phyloP scores from a whole-genome alignment of 2,113 vertebrate species.

The Phrynosoma blainvillii region DNA sequence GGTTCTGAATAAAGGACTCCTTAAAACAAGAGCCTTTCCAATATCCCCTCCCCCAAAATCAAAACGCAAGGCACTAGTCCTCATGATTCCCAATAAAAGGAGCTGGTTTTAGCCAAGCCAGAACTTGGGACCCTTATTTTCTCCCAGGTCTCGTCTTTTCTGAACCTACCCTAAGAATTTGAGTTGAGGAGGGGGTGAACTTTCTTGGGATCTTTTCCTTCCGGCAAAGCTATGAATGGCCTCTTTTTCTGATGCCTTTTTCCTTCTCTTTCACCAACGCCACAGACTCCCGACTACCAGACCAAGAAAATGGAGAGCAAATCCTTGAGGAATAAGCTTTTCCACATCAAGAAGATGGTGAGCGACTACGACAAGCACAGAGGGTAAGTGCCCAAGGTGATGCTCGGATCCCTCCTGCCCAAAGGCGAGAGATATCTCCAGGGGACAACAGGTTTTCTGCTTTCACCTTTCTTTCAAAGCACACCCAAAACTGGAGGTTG shows the following conservation, averaged over 20 bases:
- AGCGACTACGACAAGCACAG: constrained; percentile 80
- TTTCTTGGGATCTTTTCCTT: neutral
- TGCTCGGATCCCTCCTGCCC: neutral
- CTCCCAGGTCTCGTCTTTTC: neutral
- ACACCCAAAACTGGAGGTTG: no score
- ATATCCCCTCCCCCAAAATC: no score
- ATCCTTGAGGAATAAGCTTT: constrained; percentile 81
- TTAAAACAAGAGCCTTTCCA: no score
- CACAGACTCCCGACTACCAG: constrained; percentile 80
- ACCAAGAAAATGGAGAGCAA: constrained; percentile 78
- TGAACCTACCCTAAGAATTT: no score
- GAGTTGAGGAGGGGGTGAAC: neutral
- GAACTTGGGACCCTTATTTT: neutral
- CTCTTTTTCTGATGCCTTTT: accelerated
- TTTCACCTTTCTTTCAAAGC: no score
- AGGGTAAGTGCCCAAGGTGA: constrained; percentile 47
- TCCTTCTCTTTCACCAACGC: neutral
- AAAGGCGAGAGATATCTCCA: no score
- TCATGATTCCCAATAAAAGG: no score
- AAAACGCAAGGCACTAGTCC: no score
- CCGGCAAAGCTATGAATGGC: neutral
- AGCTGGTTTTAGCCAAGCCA: neutral
- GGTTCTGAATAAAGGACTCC: no score
- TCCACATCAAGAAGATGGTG: constrained; percentile 86
- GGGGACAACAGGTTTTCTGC: no score